These are phyloP conservation scores for Equus quagga DNA, from an alignment of 2,113 vertebrate genomes.

Conservation along the genomic window DNA sequence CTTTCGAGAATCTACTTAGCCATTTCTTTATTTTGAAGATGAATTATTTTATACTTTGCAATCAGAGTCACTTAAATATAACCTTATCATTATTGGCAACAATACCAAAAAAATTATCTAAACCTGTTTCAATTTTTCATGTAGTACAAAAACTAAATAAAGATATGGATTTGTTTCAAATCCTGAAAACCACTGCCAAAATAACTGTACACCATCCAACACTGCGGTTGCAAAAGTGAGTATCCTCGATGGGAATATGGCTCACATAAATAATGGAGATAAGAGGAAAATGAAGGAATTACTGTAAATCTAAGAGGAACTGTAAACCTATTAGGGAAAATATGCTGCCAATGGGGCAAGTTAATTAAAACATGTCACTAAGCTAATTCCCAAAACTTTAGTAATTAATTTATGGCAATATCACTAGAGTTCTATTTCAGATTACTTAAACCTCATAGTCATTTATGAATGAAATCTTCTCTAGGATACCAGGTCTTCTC, in stretches of 20 bases:
- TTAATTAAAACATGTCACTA: slow-evolving; percentile 63
- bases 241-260: neutral
- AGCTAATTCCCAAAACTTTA: slow-evolving; percentile 53
- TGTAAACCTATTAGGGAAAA: slow-evolving; percentile 59
- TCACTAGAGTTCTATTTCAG: neutral
- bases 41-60: neutral
- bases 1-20: neutral
- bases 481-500: neutral
- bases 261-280: slow-evolving; percentile 48
- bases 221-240: neutral
- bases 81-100: neutral
- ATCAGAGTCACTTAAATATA: neutral
- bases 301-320: slow-evolving; percentile 37
- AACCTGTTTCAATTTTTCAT: slow-evolving; percentile 2
- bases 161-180: slow-evolving; percentile 43
- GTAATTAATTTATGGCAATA: slow-evolving; percentile 54
- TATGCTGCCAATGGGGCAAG: neutral
- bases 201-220: neutral
- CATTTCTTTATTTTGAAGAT: neutral
- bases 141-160: slow-evolving; percentile 46
- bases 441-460: neutral
- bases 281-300: slow-evolving; percentile 59
- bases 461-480: neutral
- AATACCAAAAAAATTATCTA: neutral
- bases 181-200: slow-evolving; percentile 46